Percentiles rank a stretch among this genome's conserved stretches.
These are phyloP conservation scores for Clinocottus analis DNA, from an alignment of 2,113 vertebrate genomes.

Conservation along the genomic window DNA sequence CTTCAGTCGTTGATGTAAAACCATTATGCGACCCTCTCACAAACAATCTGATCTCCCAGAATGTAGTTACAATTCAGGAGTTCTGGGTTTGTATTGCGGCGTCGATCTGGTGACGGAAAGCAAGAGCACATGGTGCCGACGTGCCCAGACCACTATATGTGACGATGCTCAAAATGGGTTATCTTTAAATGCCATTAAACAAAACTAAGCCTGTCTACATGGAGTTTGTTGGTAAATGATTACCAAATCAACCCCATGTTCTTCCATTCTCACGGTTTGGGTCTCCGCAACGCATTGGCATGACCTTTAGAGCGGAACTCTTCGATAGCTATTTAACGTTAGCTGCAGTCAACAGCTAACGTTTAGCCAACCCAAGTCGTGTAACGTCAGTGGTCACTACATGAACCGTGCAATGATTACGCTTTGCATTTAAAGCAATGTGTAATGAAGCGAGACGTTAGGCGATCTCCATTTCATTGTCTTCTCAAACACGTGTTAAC, in stretches of 20 bases:
- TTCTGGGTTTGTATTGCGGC: neutral
- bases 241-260: fast-evolving
- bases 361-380: conserved; percentile 36
- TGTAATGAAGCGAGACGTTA: fast-evolving
- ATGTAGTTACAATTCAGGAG: neutral
- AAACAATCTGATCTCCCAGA: neutral
- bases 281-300: neutral
- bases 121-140: conserved; percentile 69
- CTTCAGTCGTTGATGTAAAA: neutral
- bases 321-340: conserved; percentile 23
- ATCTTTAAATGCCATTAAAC: fast-evolving
- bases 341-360: conserved; percentile 51
- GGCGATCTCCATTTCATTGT: fast-evolving
- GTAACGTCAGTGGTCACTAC: conserved; percentile 1
- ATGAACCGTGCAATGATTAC: neutral
- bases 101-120: conserved; percentile 1
- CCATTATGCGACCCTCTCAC: neutral
- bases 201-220: fast-evolving
- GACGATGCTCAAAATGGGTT: neutral
- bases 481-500: neutral
- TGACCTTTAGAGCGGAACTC: conserved; percentile 57
- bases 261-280: neutral
- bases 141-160: conserved; percentile 4
- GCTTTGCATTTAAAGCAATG: too few species aligned
- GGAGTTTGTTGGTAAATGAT: fast-evolving